These are phyloP conservation scores for Chrysaora quinquecirrha DNA, from an alignment of 30 jellyfish, hydroid and myxozoan genomes.

Conservation along the genomic window DNA sequence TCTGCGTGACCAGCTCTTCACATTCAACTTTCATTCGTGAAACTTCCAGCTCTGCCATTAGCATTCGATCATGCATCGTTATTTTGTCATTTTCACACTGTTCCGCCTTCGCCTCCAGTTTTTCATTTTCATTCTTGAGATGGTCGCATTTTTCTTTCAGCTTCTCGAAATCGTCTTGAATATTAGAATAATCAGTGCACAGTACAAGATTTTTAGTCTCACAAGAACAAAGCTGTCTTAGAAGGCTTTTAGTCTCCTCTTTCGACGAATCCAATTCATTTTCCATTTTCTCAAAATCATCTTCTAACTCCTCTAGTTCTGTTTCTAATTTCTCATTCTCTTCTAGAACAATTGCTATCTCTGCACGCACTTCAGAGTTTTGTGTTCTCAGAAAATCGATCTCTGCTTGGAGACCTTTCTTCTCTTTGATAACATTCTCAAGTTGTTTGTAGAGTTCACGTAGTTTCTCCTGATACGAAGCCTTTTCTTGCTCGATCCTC, in stretches of 20 bases:
- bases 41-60: conserved; percentile 97
- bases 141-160: conserved; percentile 63
- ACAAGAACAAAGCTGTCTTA: conserved; percentile 93
- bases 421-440: conserved; percentile 80
- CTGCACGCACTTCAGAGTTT: conserved; percentile 92
- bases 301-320: conserved; percentile 91
- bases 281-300: conserved; percentile 83
- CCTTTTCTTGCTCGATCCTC: conserved; percentile 84
- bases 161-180: conserved; percentile 86
- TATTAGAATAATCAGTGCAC: conserved; percentile 80
- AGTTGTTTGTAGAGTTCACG: conserved; percentile 80
- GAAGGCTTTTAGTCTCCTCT: conserved; percentile 83
- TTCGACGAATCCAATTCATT: conserved; percentile 79
- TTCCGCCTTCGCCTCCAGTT: conserved; percentile 58
- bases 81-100: conserved; percentile 67
- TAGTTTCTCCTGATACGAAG: conserved; percentile 73
- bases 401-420: conserved; percentile 94
- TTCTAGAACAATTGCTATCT: conserved; percentile 89
- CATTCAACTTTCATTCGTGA: conserved; percentile 89
- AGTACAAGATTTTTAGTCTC: conserved; percentile 89
- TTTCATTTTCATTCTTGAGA: conserved; percentile 64
- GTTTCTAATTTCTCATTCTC: conserved; percentile 92
- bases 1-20: conserved; percentile 67
- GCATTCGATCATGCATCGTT: conserved; percentile 88
- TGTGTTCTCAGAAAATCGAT: conserved; percentile 86